Base-by-base conservation (phyloP, 2,888 invertebrate genomes). In the Parnassius apollo region DNA sequence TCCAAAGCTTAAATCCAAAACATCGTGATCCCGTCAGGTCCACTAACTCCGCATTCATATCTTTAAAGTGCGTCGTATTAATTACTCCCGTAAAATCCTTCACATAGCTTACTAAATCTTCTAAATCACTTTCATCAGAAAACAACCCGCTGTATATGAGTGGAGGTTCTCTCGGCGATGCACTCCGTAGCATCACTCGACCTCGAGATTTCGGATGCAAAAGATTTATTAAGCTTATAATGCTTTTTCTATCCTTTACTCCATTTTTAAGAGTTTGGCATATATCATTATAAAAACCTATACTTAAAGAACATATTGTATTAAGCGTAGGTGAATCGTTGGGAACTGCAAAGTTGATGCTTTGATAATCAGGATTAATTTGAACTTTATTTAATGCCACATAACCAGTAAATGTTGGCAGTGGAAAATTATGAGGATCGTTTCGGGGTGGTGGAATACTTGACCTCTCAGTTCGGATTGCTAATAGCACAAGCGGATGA, bases 191-290 rank as follows among this genome's bases (percentile, higher is more conserved):
- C 2, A 57, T 44, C 0, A 82, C 68, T 8, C 67, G 66, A 1
- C 82, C 83, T 4, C 75, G 66, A 8, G 80, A 77, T 51, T 70
- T 69, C 0, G 78, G 71, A 35, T 76, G 66, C 2, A 79, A 52
- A 35, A 73, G 64, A 1, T 56, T 69, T 1, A 81, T 57, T 4
- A 59, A 18, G 25, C 57, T 48, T 13, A 68, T 42, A 11, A 73
- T 42, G 0, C 64, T 62, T 42, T 72, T 73, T 12, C 67, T 71
- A 2, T 70, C 71, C 42, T 61, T 65, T 7, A 7, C 58, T 22
- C 56, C 63, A 8, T n/a, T 56, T 42, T 48, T 59, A 11, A 75
- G 65, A 25, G 63, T 69, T n/a, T 79, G 66, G 48, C 77, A 78
- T 50, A 81, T 69, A 0, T 66, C 62, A n/a, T 70, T 57, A 0